These are phyloP conservation scores for Bergia puertoricense DNA, from an alignment of 92 coral and sea anemone species.

Conservation along the genomic window DNA sequence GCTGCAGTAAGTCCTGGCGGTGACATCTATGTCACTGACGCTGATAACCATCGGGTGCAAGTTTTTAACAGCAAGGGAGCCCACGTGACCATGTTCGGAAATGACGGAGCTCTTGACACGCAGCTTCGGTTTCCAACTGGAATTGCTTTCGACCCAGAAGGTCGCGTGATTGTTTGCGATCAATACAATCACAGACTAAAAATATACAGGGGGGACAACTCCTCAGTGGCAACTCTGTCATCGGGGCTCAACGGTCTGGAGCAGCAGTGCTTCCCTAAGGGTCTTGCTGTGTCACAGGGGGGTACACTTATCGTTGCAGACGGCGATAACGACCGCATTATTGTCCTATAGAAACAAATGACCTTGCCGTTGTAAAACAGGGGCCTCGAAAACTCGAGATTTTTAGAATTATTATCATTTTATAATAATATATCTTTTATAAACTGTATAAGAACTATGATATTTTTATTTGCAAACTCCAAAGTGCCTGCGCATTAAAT, in stretches of 20 bases:
- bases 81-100: conserved; percentile 76
- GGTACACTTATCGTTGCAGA: conserved; percentile 91
- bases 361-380: too few species aligned
- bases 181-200: conserved; percentile 96
- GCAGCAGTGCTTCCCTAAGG: conserved; percentile 88
- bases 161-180: conserved; percentile 95
- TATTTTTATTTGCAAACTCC: too few species aligned
- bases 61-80: conserved; percentile 81
- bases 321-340: conserved; percentile 90
- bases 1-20: conserved; percentile 77
- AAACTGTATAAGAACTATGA: background rate
- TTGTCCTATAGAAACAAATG: conserved; percentile 57
- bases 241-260: conserved; percentile 79
- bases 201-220: conserved; percentile 74
- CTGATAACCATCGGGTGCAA: conserved; percentile 92
- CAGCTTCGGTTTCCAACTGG: conserved; percentile 95
- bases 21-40: conserved; percentile 89
- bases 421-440: too few species aligned
- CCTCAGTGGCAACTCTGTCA: conserved; percentile 63
- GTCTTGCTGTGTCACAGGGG: conserved; percentile 87
- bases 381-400: too few species aligned
- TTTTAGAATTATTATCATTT: too few species aligned
- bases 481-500: background rate
- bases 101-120: conserved; percentile 45
- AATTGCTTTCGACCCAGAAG: conserved; percentile 85